phyloP scores from a whole-genome alignment of 2,797 vertebrate species.

The Lepus oiostolus region DNA sequence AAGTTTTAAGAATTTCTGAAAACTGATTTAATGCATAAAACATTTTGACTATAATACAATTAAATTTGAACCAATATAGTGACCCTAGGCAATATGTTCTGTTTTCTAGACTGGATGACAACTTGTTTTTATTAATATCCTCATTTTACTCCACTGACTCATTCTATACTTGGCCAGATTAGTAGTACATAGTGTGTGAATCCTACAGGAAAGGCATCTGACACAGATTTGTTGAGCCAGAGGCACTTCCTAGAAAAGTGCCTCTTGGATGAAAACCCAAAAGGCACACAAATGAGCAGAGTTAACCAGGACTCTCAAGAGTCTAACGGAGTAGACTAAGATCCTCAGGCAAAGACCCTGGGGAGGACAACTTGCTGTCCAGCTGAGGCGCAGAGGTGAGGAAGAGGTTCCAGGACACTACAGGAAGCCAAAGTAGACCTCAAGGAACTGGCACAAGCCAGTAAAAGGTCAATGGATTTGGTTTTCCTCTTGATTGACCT shows the following conservation, averaged over 20 bases:
- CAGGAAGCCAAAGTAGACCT: background rate
- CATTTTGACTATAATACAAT: background rate
- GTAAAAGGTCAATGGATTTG: background rate
- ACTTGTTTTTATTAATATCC: background rate
- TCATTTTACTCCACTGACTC: background rate
- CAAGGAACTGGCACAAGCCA: background rate
- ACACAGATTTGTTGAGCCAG: background rate
- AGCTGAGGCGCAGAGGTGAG: background rate
- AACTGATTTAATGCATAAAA: slow-evolving; percentile 7
- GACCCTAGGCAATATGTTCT: background rate
- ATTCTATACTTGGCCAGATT: background rate
- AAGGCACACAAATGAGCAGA: background rate
- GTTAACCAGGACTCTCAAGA: background rate
- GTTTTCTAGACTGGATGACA: background rate
- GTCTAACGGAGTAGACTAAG: background rate
- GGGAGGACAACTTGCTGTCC: background rate
- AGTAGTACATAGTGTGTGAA: background rate
- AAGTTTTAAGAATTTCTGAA: slow-evolving; percentile 7
- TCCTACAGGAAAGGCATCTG: background rate
- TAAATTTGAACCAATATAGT: slow-evolving; percentile 11
- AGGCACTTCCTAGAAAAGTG: slow-evolving; percentile 17
- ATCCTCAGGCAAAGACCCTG: background rate
- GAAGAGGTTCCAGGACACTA: background rate
- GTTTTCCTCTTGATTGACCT: background rate
- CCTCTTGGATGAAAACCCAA: slow-evolving; percentile 1